Base-by-base conservation (phyloP, 2,113 vertebrate species). In the Podarcis raffonei region DNA sequence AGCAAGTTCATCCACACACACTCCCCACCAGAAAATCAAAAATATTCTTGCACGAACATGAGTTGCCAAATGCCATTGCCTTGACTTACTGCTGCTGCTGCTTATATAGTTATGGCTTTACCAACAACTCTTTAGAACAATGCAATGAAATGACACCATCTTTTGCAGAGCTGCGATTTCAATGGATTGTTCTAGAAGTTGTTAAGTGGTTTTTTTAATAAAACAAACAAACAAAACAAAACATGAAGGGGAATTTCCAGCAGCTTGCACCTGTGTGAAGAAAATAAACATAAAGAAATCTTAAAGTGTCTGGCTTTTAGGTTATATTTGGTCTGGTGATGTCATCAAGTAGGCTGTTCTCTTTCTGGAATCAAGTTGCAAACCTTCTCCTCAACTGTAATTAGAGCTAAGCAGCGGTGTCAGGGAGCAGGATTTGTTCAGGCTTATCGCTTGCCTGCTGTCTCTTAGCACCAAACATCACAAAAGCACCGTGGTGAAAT, bases 331-430 rank as follows among this genome's bases (percentile, higher is more conserved):
- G 93, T 90, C 82, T 91, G 39, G 6, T 95, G 95, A 95, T 95
- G 88, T 95, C 79, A 94, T 89, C 85, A 94, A 82, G 91, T 80
- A 93, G 91, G 79, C 91, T 90, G 88, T 87, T 87, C 91, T 96
- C 93, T 90, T 88, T 93, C 92, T 32, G 80, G 93, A 95, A 91
- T 97, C 94, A 93, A 89, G 91, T 95, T 96, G 96, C 95, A 97
- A 94, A 93, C 87, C 85, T 75, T 88, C 74, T 94, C 91, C 94
- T 94, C 89, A 71, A 82, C 93, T 93, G 94, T 95, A 93, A 96
- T 96, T 95, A 96, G 93, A 97, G 90, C 95, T 94, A 93, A 95
- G 94, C 90, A 79, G 91, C 93, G 95, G 94, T 97, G 96, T 93
- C 88, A 93, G 59, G 86, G 91, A 91, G 2, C 80, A 53, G 42